Evolutionary conservation across 2,113 vertebrate genomes (phyloP), one percentile per base, ranked within the genome.

Genomic region (Odontesthes bonariensis): DNA sequence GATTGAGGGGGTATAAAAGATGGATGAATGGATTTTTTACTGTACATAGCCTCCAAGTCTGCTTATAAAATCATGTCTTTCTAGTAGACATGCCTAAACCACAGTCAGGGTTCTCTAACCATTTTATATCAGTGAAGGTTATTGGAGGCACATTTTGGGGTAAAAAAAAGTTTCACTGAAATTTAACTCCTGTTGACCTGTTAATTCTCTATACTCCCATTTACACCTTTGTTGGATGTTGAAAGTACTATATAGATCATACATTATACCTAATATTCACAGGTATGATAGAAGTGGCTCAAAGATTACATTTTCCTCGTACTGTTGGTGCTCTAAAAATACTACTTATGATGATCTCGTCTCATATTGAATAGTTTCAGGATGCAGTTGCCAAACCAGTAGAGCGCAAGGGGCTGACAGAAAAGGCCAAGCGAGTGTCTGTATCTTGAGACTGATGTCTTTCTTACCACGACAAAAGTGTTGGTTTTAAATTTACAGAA

Each of bases 401-500:
- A 13, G 54, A 56, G 23, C 76, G 27, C 67, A 71, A 47, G 52
- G 47, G 9, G 27, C 46, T 33, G 32, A 38, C 61, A 54, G 27
- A 56, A 44, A 77, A 69, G 33, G 52, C 49, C 44, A 57, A 51
- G 31, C 8, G 17, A 52, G 65, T 53, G 31, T 70, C 66, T 66
- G 53, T 78, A n/a, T 73, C 52, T 64, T 69, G 12, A 40, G 40
- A 58, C 64, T 33, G 74, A 69, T 68, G 67, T 75, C 69, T 66
- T 73, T 87, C 58, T 27, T 56, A 79, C 69, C 70, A 60, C 62
- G 53, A 62, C 32, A 38, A 54, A 57, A 49, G 70, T 59, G 75
- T 51, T 13, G 20, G 81, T 79, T 38, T 88, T 52, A 79, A 20
- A 81, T 84, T 87, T 73, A 70, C 76, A 35, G 67, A 66, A 69